Evolutionary conservation across 2,113 vertebrate species (phyloP).

Genomic region (Syngnathus floridae): DNA sequence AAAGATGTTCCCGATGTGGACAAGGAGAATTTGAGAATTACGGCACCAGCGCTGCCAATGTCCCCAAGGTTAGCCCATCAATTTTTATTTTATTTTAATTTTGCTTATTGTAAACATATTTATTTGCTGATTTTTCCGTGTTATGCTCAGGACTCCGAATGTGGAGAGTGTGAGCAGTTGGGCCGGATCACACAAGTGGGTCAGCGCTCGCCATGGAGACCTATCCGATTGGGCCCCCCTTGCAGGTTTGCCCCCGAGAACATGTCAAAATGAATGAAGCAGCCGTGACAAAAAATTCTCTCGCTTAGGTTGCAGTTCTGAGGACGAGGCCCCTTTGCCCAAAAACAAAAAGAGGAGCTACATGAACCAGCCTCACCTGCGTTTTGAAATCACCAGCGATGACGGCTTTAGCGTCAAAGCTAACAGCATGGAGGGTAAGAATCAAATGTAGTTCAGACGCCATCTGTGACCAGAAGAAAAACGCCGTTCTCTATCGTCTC

Average conservation of each 20-base stretch:
- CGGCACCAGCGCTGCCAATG: conserved; percentile 33
- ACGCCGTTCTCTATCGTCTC: not conserved
- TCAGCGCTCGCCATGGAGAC: conserved; percentile 59
- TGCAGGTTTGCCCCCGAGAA: conserved; percentile 52
- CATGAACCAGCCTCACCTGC: conserved; percentile 76
- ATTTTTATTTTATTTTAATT: not conserved
- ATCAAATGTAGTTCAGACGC: no score
- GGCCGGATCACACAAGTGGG: conserved; percentile 47
- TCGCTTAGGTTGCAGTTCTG: conserved; percentile 74
- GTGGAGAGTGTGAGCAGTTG: conserved; percentile 13
- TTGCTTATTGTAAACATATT: not conserved
- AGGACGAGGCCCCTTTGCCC: conserved; percentile 69
- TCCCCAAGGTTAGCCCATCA: conserved; percentile 58
- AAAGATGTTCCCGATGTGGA: conserved; percentile 71
- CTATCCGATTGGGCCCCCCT: conserved; percentile 67
- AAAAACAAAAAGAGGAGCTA: conserved; percentile 66
- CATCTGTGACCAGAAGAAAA: no score
- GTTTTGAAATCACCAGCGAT: conserved; percentile 86
- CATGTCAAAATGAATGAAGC: no score
- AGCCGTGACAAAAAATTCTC: not conserved
- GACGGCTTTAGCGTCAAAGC: conserved; percentile 84
- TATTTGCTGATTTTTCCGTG: not conserved
- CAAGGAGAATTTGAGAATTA: conserved; percentile 43
- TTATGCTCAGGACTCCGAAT: conserved; percentile 24
- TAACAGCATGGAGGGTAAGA: conserved; percentile 81